Percentiles rank a stretch among this genome's conserved stretches.
These are phyloP conservation scores for Trichogramma pretiosum DNA, from an alignment of 1,140 invertebrate species.

Conservation along the genomic window DNA sequence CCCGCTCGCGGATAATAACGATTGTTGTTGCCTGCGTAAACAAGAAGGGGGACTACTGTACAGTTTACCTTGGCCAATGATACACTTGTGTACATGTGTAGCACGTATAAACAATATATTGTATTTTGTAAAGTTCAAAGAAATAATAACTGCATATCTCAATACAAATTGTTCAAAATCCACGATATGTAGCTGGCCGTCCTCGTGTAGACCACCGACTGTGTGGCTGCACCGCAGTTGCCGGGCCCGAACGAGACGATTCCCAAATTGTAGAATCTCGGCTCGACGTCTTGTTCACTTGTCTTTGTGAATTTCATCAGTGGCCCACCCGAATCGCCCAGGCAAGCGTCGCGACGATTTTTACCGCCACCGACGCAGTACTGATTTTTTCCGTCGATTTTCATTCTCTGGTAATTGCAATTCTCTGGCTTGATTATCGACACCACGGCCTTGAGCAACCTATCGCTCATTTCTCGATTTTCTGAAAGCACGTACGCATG, in stretches of 20 bases:
- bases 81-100: too few species aligned
- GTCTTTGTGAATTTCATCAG: constrained; percentile 51
- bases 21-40: too few species aligned
- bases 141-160: too few species aligned
- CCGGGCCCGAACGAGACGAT: constrained; percentile 67
- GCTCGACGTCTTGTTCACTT: constrained; percentile 18
- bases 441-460: constrained; percentile 49
- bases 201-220: constrained; percentile 69
- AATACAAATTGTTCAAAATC: constrained; percentile 55
- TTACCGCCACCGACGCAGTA: constrained; percentile 60
- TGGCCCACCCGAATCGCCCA: constrained; percentile 69
- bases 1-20: too few species aligned
- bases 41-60: too few species aligned
- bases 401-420: constrained; percentile 45
- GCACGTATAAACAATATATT: neutral
- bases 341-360: constrained; percentile 62
- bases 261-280: constrained; percentile 48
- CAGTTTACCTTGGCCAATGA: too few species aligned
- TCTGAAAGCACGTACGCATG: too few species aligned
- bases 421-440: constrained; percentile 38
- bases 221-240: constrained; percentile 57
- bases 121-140: neutral
- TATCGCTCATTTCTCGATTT: constrained; percentile 52
- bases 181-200: constrained; percentile 58
- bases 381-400: constrained; percentile 33